Evolutionary conservation across 2,113 vertebrate species (phyloP), one percentile per base, ranked within the genome.

Genomic region (Tetrao urogallus): DNA sequence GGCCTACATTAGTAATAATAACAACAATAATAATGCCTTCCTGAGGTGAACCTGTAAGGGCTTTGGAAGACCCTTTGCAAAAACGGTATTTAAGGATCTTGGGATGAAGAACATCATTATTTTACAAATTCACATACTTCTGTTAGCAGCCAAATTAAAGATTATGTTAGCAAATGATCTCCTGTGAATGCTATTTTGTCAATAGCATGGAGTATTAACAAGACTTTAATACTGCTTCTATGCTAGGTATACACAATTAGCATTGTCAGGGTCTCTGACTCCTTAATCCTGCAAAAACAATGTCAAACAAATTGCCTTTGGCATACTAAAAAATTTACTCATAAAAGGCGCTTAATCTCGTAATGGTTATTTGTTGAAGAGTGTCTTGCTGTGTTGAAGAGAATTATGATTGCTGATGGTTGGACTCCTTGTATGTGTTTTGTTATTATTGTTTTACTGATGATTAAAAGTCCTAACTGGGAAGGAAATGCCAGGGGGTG

Each of bases 401-500:
- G 78, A 91, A 94, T 92, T 69, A 90, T 42, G 79, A 88, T 71
- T 69, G 89, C 34, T 82, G 80, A 92, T 92, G 42, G 57, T 48
- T 95, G 86, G 74, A 80, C 79, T 92, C 80, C 79, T 80, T 69
- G 34, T 88, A 87, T 25, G 18, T 67, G 78, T 91, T 97, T 96
- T 96, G 92, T 86, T 94, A 87, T 50, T 96, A 89, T n/a, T 92
- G 75, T 96, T 97, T 96, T 96, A 88, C 61, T 67, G 84, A 90
- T 85, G 85, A 96, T 92, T 93, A 75, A 92, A 91, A 54, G 91
- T 78, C 81, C 85, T 86, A 86, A 28, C 25, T 20, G 4, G 82
- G 92, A 95, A 92, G 74, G 61, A 94, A 95, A 65, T 84, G n/a
- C 19, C 1, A 0, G 38, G 50, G 57, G 75, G 40, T 54, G 82